phyloP scores from a whole-genome alignment of 2,888 invertebrate species.

The Timema cristinae region DNA sequence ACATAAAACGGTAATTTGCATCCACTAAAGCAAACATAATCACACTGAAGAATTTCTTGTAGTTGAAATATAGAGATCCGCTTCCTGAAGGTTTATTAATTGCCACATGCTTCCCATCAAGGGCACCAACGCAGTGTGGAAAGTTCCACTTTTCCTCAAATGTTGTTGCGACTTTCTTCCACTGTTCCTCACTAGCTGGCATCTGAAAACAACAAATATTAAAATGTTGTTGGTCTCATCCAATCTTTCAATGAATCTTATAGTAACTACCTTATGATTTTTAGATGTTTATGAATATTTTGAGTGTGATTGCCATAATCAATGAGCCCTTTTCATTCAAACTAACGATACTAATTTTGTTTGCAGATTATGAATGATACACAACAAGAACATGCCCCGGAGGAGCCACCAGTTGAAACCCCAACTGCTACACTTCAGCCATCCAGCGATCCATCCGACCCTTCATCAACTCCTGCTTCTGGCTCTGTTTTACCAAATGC shows the following conservation, averaged over 20 bases:
- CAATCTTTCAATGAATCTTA: too few species aligned
- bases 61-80: background rate
- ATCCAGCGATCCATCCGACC: background rate
- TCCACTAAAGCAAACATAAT: constrained; percentile 6
- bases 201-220: constrained; percentile 3
- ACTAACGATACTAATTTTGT: too few species aligned
- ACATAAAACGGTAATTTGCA: constrained; percentile 5
- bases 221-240: background rate
- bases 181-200: background rate
- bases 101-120: background rate
- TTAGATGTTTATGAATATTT: too few species aligned
- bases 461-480: background rate
- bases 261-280: too few species aligned
- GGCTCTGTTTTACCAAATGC: background rate
- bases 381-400: too few species aligned
- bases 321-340: too few species aligned
- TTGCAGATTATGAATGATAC: background rate
- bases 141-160: constrained; percentile 8
- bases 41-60: constrained; percentile 5
- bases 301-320: too few species aligned
- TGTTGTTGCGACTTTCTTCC: background rate
- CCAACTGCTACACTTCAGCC: background rate
- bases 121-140: background rate
- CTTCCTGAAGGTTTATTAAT: constrained; percentile 1
- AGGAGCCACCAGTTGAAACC: background rate